Conservation (phyloP, 2,113 vertebrate species). For the Triplophysa dalaica region DNA sequence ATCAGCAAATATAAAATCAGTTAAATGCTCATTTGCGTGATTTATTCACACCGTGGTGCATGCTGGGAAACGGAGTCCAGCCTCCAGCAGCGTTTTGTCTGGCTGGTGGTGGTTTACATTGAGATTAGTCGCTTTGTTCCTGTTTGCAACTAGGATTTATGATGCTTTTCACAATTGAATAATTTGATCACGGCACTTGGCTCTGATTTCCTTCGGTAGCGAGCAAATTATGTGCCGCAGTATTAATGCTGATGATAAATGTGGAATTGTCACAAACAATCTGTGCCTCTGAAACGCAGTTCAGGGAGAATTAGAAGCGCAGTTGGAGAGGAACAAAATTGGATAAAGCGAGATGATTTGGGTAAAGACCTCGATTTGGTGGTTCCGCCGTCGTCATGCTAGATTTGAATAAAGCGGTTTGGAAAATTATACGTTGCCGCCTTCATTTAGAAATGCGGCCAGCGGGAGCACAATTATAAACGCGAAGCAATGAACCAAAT, state of each 20-base stretch:
- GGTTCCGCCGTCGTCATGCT: slow-evolving; percentile 27
- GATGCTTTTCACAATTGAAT: slow-evolving; percentile 29
- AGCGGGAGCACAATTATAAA: slow-evolving; percentile 41
- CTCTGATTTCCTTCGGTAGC: slow-evolving; percentile 2
- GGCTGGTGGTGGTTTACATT: not conserved
- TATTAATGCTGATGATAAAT: slow-evolving; percentile 27
- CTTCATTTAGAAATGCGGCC: slow-evolving; percentile 41
- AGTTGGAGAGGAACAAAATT: slow-evolving; percentile 12
- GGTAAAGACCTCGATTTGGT: slow-evolving; percentile 29
- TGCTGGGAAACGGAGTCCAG: no score
- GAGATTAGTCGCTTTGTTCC: not conserved
- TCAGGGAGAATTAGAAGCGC: slow-evolving; percentile 22
- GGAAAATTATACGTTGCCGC: slow-evolving; percentile 55
- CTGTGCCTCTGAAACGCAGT: slow-evolving; percentile 14
- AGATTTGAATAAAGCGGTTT: slow-evolving; percentile 37
- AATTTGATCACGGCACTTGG: slow-evolving; percentile 28
- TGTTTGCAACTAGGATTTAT: slow-evolving; percentile 23
- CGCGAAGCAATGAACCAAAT: slow-evolving; percentile 31
- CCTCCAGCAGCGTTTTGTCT: no score
- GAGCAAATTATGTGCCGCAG: not conserved
- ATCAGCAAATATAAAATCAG: no score
- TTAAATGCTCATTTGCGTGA: no score
- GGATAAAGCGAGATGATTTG: slow-evolving; percentile 20
- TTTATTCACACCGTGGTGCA: no score
- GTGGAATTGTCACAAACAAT: slow-evolving; percentile 30